Evolutionary conservation across 64 coral and sea anemone species (phyloP).

Genomic region (Pachyseris speciosa): DNA sequence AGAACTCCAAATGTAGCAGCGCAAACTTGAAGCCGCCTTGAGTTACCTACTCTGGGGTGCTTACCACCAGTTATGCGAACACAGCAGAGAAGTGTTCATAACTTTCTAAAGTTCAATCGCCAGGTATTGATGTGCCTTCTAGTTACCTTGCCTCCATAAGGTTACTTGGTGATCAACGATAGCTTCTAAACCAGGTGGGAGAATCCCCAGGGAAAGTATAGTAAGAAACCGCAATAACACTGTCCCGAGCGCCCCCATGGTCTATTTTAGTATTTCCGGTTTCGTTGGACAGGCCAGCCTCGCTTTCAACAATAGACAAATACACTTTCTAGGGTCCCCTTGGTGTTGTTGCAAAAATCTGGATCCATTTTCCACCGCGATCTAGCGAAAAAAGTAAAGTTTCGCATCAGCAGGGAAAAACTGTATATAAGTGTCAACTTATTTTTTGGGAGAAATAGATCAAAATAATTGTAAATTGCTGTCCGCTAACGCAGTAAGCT

Average conservation of each 20-base stretch:
- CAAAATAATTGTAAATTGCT: no score
- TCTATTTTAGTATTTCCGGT: neutral
- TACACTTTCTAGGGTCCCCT: neutral
- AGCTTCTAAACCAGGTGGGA: slow-evolving; percentile 18
- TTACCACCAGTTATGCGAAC: no score
- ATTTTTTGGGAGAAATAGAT: no score
- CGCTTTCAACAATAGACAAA: neutral
- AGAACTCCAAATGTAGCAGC: no score
- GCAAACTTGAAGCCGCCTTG: no score
- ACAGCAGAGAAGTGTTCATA: no score
- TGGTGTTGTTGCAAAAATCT: neutral
- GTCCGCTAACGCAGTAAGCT: neutral
- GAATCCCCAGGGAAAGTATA: neutral
- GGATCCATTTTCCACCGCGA: no score
- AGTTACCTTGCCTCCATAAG: slow-evolving; percentile 69
- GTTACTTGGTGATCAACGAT: slow-evolving; percentile 50
- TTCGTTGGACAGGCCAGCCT: neutral
- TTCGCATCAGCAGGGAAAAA: no score
- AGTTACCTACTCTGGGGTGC: no score
- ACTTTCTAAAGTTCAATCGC: no score
- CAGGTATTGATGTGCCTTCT: neutral
- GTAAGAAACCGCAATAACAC: neutral
- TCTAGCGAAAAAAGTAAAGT: no score
- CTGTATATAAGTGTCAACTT: no score
- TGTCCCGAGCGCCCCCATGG: neutral